These are phyloP conservation scores for Pogonocherus hispidulus DNA, from an alignment of 2,888 invertebrate genomes.

Conservation along the genomic window DNA sequence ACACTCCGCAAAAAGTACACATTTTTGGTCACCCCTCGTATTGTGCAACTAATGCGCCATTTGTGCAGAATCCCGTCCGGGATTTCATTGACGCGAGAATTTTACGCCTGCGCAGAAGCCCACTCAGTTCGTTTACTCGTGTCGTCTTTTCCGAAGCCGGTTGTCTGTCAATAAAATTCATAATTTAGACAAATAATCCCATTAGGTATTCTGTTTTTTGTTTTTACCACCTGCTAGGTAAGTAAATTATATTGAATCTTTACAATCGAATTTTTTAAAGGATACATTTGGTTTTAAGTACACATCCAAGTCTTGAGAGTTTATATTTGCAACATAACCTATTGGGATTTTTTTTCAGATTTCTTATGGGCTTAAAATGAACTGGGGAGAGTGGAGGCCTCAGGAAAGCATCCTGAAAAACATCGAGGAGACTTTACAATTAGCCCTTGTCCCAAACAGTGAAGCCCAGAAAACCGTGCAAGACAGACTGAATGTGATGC, in stretches of 20 bases:
- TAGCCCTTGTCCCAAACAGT: conserved; percentile 97
- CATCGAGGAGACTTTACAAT: conserved; percentile 95
- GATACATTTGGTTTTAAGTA: background rate
- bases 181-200: background rate
- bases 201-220: background rate
- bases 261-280: background rate
- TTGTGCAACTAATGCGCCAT: background rate
- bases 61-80: conserved; percentile 31
- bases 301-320: background rate
- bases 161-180: conserved; percentile 47
- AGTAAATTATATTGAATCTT: conserved; percentile 32
- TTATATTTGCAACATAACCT: conserved; percentile 44
- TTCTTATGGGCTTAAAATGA: conserved; percentile 60
- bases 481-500: conserved; percentile 97
- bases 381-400: conserved; percentile 89
- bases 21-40: background rate
- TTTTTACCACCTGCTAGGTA: conserved; percentile 31
- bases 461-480: conserved; percentile 96
- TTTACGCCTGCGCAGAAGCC: conserved; percentile 32
- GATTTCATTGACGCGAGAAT: conserved; percentile 36
- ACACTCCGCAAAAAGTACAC: too few species aligned
- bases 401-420: conserved; percentile 95
- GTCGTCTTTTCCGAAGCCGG: conserved; percentile 47
- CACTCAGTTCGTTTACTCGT: conserved; percentile 27
- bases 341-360: conserved; percentile 42